phyloP scores from a whole-genome alignment of 2,113 vertebrate genomes.

The Cyanoramphus novaezelandiae region DNA sequence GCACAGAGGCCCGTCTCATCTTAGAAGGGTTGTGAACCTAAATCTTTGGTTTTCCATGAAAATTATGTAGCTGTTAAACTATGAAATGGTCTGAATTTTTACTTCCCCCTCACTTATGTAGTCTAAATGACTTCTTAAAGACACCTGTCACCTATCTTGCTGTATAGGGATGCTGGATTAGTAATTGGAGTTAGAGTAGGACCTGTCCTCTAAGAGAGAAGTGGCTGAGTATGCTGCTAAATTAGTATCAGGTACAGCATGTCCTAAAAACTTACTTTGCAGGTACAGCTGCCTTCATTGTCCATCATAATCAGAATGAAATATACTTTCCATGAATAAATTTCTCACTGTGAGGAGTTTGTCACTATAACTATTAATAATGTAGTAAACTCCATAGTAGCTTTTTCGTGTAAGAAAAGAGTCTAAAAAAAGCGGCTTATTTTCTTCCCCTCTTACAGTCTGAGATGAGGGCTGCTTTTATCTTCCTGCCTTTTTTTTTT shows the following conservation, averaged over 20 bases:
- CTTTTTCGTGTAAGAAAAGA: background rate
- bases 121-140: background rate
- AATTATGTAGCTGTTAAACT: background rate
- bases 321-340: background rate
- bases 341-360: background rate
- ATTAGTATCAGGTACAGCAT: background rate
- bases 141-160: background rate
- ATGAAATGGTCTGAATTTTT: background rate
- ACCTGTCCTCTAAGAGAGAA: background rate
- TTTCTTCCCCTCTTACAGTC: background rate
- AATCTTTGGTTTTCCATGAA: background rate
- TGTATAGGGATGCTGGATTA: background rate
- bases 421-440: background rate
- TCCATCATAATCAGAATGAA: background rate
- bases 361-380: background rate
- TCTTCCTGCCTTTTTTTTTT: background rate
- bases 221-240: background rate
- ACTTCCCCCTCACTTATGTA: background rate
- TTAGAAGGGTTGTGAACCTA: background rate
- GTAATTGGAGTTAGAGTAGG: background rate
- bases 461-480: background rate
- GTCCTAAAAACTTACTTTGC: background rate
- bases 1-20: background rate
- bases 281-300: background rate
- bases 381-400: background rate